These are phyloP conservation scores for Agrilus cyanescens DNA, from an alignment of 2,888 invertebrate species.

Conservation along the genomic window DNA sequence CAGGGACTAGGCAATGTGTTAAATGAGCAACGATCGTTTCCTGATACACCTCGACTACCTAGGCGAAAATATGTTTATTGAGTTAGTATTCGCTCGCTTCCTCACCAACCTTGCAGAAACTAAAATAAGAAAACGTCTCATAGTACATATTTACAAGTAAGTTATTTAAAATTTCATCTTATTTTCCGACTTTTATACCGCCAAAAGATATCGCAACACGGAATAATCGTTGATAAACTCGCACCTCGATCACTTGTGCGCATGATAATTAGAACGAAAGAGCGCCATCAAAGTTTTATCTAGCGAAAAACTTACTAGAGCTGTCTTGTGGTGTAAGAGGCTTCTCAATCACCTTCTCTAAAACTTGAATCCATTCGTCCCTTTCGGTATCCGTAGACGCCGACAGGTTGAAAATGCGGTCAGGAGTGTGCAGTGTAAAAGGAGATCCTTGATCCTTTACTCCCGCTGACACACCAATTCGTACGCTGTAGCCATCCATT, in stretches of 20 bases:
- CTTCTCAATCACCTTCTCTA: slow-evolving; percentile 61
- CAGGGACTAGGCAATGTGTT: slow-evolving; percentile 23
- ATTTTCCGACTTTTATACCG: neutral
- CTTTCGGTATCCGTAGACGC: slow-evolving; percentile 66
- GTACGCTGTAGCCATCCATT: slow-evolving; percentile 63
- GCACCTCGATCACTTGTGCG: too few relatives aligned
- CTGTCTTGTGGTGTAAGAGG: slow-evolving; percentile 71
- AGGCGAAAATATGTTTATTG: slow-evolving; percentile 64
- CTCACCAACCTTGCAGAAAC: slow-evolving; percentile 60
- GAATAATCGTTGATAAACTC: too few relatives aligned
- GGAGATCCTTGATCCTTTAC: slow-evolving; percentile 68
- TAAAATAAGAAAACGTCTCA: slow-evolving; percentile 34
- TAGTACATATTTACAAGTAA: neutral
- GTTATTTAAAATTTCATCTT: too few relatives aligned
- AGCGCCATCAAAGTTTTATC: too few relatives aligned
- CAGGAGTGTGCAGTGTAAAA: slow-evolving; percentile 73
- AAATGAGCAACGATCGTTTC: slow-evolving; percentile 12
- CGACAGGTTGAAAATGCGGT: slow-evolving; percentile 62
- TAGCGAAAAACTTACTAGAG: slow-evolving; percentile 43
- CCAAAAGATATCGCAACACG: too few relatives aligned
- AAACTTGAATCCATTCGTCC: slow-evolving; percentile 66
- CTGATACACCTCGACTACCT: slow-evolving; percentile 41
- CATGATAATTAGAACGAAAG: too few relatives aligned
- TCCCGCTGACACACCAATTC: slow-evolving; percentile 52
- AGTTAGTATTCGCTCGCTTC: slow-evolving; percentile 59